Percentiles rank a stretch among this genome's conserved stretches.
These are phyloP conservation scores for Catocala sponsa DNA, from an alignment of 2,888 invertebrate species.

Conservation along the genomic window DNA sequence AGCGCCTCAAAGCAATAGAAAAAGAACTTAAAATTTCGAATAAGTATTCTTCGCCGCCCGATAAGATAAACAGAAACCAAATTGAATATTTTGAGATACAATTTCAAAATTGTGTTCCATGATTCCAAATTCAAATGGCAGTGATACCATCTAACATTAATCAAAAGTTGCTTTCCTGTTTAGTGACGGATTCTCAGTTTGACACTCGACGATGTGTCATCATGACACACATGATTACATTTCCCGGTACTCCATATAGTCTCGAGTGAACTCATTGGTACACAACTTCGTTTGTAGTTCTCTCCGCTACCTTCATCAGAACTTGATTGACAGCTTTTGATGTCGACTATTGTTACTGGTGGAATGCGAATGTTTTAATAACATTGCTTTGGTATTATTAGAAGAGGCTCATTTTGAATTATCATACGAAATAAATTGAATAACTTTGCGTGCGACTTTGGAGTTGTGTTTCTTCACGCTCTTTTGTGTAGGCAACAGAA, in stretches of 20 bases:
- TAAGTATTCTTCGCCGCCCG: too few species aligned
- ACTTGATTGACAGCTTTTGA: constrained; percentile 34
- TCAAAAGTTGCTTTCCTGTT: constrained; percentile 4
- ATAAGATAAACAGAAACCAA: too few species aligned
- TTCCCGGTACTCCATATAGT: background rate
- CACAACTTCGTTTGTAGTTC: constrained; percentile 20
- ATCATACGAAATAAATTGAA: constrained; percentile 7
- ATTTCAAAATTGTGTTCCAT: background rate
- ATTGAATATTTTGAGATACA: background rate
- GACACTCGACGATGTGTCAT: constrained; percentile 8
- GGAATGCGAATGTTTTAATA: constrained; percentile 13
- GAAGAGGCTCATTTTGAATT: background rate
- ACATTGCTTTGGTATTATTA: constrained; percentile 16
- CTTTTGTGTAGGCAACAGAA: too few species aligned
- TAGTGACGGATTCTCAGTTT: background rate
- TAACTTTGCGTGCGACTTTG: background rate
- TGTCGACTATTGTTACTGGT: constrained; percentile 10
- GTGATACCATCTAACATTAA: constrained; percentile 1
- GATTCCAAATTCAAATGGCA: background rate
- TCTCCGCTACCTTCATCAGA: constrained; percentile 17
- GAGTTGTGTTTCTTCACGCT: too few species aligned
- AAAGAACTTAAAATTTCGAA: too few species aligned
- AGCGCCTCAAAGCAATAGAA: too few species aligned
- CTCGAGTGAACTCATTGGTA: constrained; percentile 9
- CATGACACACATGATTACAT: constrained; percentile 9